Evolutionary conservation across 2,113 vertebrate genomes (phyloP).

Genomic region (Tachycineta bicolor): DNA sequence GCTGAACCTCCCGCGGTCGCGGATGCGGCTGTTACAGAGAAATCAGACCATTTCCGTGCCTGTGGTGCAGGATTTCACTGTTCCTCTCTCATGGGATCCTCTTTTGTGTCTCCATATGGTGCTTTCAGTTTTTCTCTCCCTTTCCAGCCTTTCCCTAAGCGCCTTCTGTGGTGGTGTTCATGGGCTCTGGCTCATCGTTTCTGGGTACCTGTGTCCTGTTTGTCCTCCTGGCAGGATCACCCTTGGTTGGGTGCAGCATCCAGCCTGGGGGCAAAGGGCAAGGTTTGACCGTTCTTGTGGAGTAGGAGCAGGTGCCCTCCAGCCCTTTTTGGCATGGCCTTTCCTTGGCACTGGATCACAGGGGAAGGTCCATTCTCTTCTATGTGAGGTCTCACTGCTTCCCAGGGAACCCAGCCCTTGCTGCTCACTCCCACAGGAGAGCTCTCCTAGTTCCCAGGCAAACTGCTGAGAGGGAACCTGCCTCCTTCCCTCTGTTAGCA

Average conservation of each 20-base stretch:
- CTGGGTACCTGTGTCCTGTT: rapidly evolving
- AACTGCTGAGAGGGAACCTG: neutral
- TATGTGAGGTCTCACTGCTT: rapidly evolving
- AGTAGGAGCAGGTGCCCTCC: neutral
- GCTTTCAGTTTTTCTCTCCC: neutral
- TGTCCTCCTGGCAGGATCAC: neutral
- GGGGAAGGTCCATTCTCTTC: neutral
- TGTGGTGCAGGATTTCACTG: neutral
- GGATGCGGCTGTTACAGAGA: neutral
- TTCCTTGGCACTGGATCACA: neutral
- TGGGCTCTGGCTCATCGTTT: neutral
- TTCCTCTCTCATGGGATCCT: neutral
- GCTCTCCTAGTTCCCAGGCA: neutral
- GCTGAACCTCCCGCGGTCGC: neutral
- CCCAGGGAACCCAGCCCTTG: neutral
- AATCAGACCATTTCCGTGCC: neutral
- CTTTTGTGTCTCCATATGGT: neutral
- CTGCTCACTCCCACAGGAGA: neutral
- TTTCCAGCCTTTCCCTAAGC: neutral
- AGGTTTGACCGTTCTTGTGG: neutral
- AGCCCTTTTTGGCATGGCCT: neutral
- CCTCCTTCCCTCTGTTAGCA: neutral
- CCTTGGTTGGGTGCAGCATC: neutral
- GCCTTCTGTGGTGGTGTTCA: rapidly evolving
- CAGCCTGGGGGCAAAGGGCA: neutral